Conservation (phyloP, 2,888 invertebrate species). For the Drosophila borborema region DNA sequence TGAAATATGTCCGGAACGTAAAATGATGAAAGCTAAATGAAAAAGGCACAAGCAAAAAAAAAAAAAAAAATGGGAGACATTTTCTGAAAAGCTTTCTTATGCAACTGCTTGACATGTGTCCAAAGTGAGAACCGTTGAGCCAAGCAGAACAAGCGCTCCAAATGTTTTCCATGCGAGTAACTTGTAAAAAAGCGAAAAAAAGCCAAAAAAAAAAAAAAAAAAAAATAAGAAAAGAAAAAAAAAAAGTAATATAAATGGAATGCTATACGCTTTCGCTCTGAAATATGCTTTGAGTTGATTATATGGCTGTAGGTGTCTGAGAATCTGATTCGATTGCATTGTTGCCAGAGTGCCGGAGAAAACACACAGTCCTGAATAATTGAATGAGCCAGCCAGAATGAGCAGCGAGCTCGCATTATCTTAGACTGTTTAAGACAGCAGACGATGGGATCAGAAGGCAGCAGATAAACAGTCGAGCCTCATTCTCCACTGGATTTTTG, state of each 20-base stretch:
- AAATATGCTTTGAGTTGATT: slow-evolving; percentile 22
- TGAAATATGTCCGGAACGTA: slow-evolving; percentile 1
- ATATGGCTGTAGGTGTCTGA: not conserved
- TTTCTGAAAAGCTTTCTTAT: slow-evolving; percentile 19
- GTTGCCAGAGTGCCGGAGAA: not conserved
- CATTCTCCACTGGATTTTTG: slow-evolving; percentile 10
- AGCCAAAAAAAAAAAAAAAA: not conserved
- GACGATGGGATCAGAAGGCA: not conserved
- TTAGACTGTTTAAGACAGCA: not conserved
- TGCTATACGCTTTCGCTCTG: not conserved
- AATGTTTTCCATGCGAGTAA: slow-evolving; percentile 15
- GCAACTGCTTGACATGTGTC: slow-evolving; percentile 26
- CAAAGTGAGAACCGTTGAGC: not conserved
- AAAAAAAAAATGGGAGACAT: slow-evolving; percentile 4
- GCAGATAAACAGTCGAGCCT: not conserved
- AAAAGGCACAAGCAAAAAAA: not conserved
- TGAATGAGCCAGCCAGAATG: slow-evolving; percentile 2
- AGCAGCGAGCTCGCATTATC: not conserved
- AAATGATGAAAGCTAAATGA: slow-evolving; percentile 8
- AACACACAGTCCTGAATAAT: slow-evolving; percentile 1
- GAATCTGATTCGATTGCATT: slow-evolving; percentile 22
- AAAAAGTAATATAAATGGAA: slow-evolving; percentile 4
- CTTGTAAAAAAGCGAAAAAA: slow-evolving; percentile 7
- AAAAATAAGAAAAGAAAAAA: not conserved
- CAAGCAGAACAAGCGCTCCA: not conserved